Evolutionary conservation across 2,888 invertebrate genomes (phyloP), one percentile per base, ranked within the genome.

Genomic region (Lacanobia oleracea): DNA sequence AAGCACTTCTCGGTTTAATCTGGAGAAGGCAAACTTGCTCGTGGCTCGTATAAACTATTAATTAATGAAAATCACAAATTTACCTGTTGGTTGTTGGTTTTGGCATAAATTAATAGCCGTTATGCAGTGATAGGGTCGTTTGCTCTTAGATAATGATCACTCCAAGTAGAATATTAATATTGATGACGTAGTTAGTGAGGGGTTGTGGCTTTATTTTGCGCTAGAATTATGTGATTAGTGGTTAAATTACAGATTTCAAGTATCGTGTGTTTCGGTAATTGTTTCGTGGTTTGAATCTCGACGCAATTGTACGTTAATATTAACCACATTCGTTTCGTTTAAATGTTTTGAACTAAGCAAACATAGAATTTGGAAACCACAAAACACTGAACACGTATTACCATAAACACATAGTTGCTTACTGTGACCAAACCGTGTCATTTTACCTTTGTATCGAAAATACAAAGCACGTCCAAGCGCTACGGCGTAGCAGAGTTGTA

Each of bases 1-100:
- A 86, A 88, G 80, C 82, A 86, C 75, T 82, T 85, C 81, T 83
- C 65, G 48, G 75, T 75, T 78, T 76, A 84, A 88, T 82, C 82
- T 85, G 72, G 72, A 60, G 68, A 74, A 81, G 48, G 63, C 45
- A 60, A 85, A 80, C 73, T 80, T 67, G 61, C 23, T 64, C 57
- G 27, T 68, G 53, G 48, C 59, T 53, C 57, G 62, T 69, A 56
- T 57, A 60, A 68, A 75, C 77, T 75, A 76, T 79, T 64, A 76
- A 74, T 76, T 67, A 40, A 66, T 68, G 71, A 82, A 75, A 65
- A 73, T 75, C 72, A 67, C 67, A 73, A 79, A 65, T 75, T 82
- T 69, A 82, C 80, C 83, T 79, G 82, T 66, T 76, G 56, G 70
- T 43, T 67, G 70, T 82, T 71, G 23, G 40, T 60, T 81, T 72